These are phyloP conservation scores for Eulimnadia texana DNA, from an alignment of 1,140 invertebrate species.

Conservation along the genomic window DNA sequence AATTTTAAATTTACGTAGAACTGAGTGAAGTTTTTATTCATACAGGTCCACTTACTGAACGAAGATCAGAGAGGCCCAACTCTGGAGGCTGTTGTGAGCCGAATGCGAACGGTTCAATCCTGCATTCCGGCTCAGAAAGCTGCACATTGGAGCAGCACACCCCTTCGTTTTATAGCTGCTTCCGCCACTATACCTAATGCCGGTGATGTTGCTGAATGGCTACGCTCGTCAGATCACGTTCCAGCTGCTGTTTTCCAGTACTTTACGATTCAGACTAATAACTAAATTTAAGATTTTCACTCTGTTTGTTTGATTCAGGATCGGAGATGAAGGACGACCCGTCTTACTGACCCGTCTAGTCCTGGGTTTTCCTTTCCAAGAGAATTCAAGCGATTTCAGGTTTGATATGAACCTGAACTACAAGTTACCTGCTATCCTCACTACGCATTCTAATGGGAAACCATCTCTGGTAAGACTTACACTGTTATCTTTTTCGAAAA, in stretches of 20 bases:
- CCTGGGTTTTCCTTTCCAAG: slow-evolving; percentile 43
- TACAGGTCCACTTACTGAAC: slow-evolving; percentile 49
- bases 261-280: not conserved
- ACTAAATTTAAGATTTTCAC: not conserved
- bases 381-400: slow-evolving; percentile 42
- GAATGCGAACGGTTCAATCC: slow-evolving; percentile 44
- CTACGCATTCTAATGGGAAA: slow-evolving; percentile 52
- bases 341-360: slow-evolving; percentile 56
- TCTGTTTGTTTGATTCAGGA: slow-evolving; percentile 39
- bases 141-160: not conserved
- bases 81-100: slow-evolving; percentile 59
- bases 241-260: slow-evolving; percentile 23
- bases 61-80: slow-evolving; percentile 53
- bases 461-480: slow-evolving; percentile 59
- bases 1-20: no score
- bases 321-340: slow-evolving; percentile 52
- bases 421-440: slow-evolving; percentile 49
- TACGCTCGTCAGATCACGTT: slow-evolving; percentile 29
- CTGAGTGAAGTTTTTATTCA: slow-evolving; percentile 7
- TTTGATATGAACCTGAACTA: slow-evolving; percentile 64
- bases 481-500: no score
- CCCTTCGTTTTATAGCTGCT: slow-evolving; percentile 49
- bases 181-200: slow-evolving; percentile 67
- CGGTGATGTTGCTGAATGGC: slow-evolving; percentile 56
- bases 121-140: slow-evolving; percentile 19